Evolutionary conservation across 2,113 vertebrate genomes (phyloP), one percentile per base, ranked within the genome.

Genomic region (Ptychochromis oligacanthus): DNA sequence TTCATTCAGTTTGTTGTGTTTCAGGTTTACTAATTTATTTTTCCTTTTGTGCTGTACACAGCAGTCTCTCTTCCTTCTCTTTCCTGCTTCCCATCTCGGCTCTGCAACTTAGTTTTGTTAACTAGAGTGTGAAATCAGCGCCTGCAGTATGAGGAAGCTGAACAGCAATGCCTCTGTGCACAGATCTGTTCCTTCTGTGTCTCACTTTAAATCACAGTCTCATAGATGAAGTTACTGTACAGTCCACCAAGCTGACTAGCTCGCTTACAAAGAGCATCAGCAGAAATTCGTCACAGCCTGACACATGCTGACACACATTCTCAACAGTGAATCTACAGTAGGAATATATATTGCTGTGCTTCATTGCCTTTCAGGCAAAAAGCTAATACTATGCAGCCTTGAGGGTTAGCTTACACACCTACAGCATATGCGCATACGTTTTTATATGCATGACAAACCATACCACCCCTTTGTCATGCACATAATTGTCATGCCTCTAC

Each of bases 71-170:
- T 1, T 60, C 57, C n/a, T 31, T 75, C 46, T 28, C 24, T 22
- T 6, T 13, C 24, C 34, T 56, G 1, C 22, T 60, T 75, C 31
- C 28, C 49, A 34, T 77, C 36, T 77, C 9, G 31, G 43, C 46
- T 78, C 24, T 1, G 34, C 12, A 76, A 65, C 34, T 59, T 59
- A 43, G 55, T 83, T 76, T 59, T 55, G 72, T 70, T 85, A 90
- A 91, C 58, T 86, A 75, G 86, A 92, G 88, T 92, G 85, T 91
- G 90, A 93, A 89, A 92, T 91, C 87, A 31, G 54, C 2, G 54
- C 61, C 74, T 76, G 74, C 80, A 62, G 75, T 13, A 12, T n/a
- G 18, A 77, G 82, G 60, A 85, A 88, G 65, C 81, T 17, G 14
- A 75, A 62, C 2, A 22, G 79, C 49, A 14, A 20, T 7, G 59